Base-by-base conservation (phyloP, 2,797 vertebrate species). In the Capromys pilorides region DNA sequence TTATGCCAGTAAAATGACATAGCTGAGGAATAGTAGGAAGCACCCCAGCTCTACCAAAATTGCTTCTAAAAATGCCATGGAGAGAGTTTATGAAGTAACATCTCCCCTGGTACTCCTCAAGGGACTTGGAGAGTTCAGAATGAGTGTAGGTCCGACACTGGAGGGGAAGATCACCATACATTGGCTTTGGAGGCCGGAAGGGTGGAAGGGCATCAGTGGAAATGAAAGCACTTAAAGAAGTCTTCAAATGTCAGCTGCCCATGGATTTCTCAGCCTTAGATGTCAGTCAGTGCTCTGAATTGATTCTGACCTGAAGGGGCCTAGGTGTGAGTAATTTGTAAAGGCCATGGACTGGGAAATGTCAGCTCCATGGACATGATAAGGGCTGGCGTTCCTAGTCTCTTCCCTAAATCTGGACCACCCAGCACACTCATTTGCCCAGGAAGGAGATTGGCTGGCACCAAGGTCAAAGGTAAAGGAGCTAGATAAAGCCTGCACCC, bases 161-260 rank as follows among this genome's bases (percentile, higher is more conserved):
- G 57, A 78, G 19, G 10, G 21, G 26, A 80, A 21, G 51, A 22
- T 64, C 16, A 24, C 3, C 61, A 36, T 7, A 24, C 24, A 5
- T 5, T 78, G 77, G 16, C 13, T 64, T 24, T 92, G 61, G 73
- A 69, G 10, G 92, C 88, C 88, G 22, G 71, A 89, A 93, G 4
- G 57, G 88, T 59, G 41, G 41, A 24, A 71, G 24, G 14, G 16
- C 79, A 75, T 78, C 67, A 77, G n/a, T 75, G 59, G 73, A 93
- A 96, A 61, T 84, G 80, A 73, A 59, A 84, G 73, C 45, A 33
- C 79, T 83, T 33, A 10, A 75, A 80, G 69, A 93, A 83, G 28
- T 66, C 69, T 33, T 96, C 69, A 59, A 41, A 64, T 83, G 80
- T 67, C 16, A 54, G 28, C 54, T 31, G 18, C 33, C 45, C 41